Base-by-base conservation (phyloP, 2,797 vertebrate species). In the Arremon aurantiirostris region DNA sequence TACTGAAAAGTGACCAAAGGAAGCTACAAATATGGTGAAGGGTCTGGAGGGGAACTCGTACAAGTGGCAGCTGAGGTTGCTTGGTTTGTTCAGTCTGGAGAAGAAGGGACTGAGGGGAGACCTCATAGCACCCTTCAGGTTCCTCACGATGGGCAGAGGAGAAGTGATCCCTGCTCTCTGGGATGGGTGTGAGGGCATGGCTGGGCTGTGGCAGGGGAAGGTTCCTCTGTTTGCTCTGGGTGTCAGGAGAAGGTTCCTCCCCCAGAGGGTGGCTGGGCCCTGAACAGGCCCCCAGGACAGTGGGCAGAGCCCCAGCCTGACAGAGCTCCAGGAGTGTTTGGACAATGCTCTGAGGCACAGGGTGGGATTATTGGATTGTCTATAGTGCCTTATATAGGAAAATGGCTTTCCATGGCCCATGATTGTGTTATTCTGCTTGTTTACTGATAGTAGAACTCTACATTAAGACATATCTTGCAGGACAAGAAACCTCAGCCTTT, bases 1-100 rank as follows among this genome's bases (percentile, higher is more conserved):
- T 26, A 1, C 5, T 70, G 57, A 7, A 9, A 52, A 39, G 21
- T 32, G n/a, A 22, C 24, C 57, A 64, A 50, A 46, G 28, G 28
- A 27, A 22, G 12, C 17, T 30, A 5, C 0, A 0, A 39, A n/a
- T 9, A 26, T 39, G 42, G 5, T 35, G 28, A 64, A 50, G 57
- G n/a, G 16, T 50, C 19, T 82, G 28, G 19, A 76, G 9, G 16
- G 44, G 24, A 82, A 63, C 11, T 11, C 6, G 0, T 19, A 2
- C 7, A 35, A 18, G 39, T 37, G 41, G 12, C 9, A 44, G 35
- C 70, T 69, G 78, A 61, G 22, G 16, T 49, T 8, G 8, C 32
- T 63, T 56, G 55, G 13, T 55, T 23, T 61, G 32, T 17, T 55
- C 47, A 24, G 35, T 19, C 11, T 61, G 49, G 35, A 75, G 55